phyloP scores from a whole-genome alignment of 2,113 vertebrate species.

The Pelobates fuscus region DNA sequence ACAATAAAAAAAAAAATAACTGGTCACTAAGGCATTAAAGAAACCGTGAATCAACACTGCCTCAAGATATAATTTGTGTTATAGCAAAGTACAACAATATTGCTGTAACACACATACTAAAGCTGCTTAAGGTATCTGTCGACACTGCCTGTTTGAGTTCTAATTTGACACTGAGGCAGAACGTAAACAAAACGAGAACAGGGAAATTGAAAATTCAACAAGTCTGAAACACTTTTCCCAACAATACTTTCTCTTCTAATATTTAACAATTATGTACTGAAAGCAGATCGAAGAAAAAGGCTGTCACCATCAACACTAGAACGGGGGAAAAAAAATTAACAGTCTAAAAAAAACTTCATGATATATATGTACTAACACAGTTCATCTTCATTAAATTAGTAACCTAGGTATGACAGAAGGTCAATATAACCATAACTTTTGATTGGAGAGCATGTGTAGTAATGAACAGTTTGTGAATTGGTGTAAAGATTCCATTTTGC shows the following conservation, averaged over 20 bases:
- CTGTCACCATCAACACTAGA: slow-evolving; percentile 6
- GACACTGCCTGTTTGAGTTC: too few species aligned
- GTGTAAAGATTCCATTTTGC: neutral
- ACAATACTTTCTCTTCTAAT: too few species aligned
- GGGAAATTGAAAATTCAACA: slow-evolving; percentile 32
- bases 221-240: slow-evolving; percentile 42
- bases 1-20: too few species aligned
- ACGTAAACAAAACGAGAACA: too few species aligned
- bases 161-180: too few species aligned
- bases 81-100: too few species aligned
- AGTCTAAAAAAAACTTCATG: neutral
- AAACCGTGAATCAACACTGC: too few species aligned
- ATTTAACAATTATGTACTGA: slow-evolving; percentile 28
- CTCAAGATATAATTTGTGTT: too few species aligned
- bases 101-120: too few species aligned
- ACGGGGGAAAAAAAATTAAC: neutral
- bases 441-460: neutral
- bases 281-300: slow-evolving; percentile 25
- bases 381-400: slow-evolving; percentile 20
- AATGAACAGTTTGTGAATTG: neutral
- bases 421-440: slow-evolving; percentile 2
- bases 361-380: slow-evolving; percentile 3
- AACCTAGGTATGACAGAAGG: neutral
- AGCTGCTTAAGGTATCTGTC: too few species aligned
- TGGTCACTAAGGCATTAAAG: too few species aligned